phyloP scores from a whole-genome alignment of 2,113 vertebrate species.

The Catharus fuscescens region DNA sequence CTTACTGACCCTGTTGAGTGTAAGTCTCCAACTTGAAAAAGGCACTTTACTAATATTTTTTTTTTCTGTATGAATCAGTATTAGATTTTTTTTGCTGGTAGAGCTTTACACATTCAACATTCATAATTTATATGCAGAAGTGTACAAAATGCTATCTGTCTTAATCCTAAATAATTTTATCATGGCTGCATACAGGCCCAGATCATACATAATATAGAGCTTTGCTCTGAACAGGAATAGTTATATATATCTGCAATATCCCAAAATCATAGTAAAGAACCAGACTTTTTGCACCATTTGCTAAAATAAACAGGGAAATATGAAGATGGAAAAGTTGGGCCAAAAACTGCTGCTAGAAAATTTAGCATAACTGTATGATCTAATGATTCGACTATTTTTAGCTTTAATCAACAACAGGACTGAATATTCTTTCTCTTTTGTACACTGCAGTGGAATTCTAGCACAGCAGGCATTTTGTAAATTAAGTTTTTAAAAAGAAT shows the following conservation, averaged over 20 bases:
- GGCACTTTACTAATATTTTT: neutral
- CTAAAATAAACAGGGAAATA: neutral
- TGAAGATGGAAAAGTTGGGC: neutral
- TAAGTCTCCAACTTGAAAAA: neutral
- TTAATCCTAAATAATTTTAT: neutral
- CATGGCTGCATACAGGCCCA: neutral
- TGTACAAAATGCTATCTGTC: neutral
- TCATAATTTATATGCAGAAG: neutral
- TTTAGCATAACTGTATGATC: neutral
- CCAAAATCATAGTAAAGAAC: neutral
- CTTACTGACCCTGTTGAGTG: neutral
- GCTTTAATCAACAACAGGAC: neutral
- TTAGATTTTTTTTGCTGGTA: neutral
- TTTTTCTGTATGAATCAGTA: neutral
- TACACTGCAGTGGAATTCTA: neutral
- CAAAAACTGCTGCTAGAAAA: neutral
- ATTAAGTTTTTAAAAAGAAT: neutral
- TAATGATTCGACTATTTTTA: neutral
- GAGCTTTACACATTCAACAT: neutral
- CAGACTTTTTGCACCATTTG: neutral
- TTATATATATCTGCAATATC: neutral
- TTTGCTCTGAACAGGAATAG: neutral
- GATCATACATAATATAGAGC: rapidly evolving
- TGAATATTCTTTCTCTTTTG: neutral
- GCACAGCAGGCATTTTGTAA: neutral